These are phyloP conservation scores for Pterophyllum scalare DNA, from an alignment of 2,113 vertebrate genomes.

Conservation along the genomic window DNA sequence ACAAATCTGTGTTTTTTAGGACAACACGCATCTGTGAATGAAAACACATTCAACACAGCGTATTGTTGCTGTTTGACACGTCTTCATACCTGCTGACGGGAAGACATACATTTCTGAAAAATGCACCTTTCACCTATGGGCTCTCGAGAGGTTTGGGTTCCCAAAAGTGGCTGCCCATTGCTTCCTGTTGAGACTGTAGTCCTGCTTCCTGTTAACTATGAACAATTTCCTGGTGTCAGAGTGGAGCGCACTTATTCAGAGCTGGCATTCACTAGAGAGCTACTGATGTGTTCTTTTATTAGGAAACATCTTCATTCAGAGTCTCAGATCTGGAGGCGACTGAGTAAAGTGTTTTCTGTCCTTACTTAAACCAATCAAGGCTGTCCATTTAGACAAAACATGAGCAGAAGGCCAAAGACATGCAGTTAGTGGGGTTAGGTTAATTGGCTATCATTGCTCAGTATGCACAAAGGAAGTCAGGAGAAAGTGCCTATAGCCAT, in stretches of 20 bases:
- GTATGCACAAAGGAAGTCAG: too few species aligned
- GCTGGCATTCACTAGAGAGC: not conserved
- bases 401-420: not conserved
- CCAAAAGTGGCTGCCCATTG: constrained; percentile 28
- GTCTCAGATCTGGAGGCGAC: not conserved
- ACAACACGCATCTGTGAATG: constrained; percentile 6
- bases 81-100: not conserved
- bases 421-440: too few species aligned
- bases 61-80: not conserved
- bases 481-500: too few species aligned
- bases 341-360: not conserved
- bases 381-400: not conserved
- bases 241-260: not conserved
- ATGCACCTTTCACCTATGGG: not conserved
- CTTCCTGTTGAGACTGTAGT: constrained; percentile 60
- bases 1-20: constrained; percentile 8
- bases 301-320: not conserved
- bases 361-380: not conserved
- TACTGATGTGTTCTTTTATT: not conserved
- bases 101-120: not conserved
- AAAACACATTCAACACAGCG: not conserved
- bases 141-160: constrained; percentile 23
- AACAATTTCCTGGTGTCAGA: constrained; percentile 54
- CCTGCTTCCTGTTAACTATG: constrained; percentile 56
- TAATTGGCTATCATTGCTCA: too few species aligned